Base-by-base conservation (phyloP, 2,113 vertebrate species). In the Phrynosoma blainvillii region DNA sequence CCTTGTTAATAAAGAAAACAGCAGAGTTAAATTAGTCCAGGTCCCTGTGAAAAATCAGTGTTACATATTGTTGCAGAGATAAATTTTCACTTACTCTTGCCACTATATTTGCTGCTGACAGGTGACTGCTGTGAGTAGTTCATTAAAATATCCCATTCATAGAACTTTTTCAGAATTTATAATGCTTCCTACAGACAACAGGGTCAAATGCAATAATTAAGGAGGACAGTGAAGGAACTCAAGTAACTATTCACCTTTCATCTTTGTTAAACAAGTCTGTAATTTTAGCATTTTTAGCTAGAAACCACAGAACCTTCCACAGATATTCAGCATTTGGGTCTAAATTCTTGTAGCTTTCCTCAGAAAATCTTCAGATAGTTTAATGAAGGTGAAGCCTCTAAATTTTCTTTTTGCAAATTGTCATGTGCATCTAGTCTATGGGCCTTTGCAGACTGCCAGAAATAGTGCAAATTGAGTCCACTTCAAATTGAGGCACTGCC, bases 111-210 rank as follows among this genome's bases (percentile, higher is more conserved):
- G 89, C 90, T 92, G 92, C 90, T 95, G 97, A 97, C 95, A 95
- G 95, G 92, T 92, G 92, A 95, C 97, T 90, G 94, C 96, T 97
- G 96, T 94, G 97, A 89, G 73, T 86, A 93, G 94, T 95, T 97
- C 97, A 97, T 97, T 97, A 97, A 97, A 97, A 94, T 93, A 96
- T 96, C 96, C 94, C 92, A 82, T 94, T 94, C 94, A 90, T 87
- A 93, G 94, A 96, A 96, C 94, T 97, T 91, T 93, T 95, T 92
- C 95, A 95, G 96, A 97, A 96, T 97, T 97, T 97, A 97, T 96
- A 95, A 96, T 75, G 76, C 92, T 95, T 97, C 95, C 96, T 95
- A 89, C 90, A 92, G 94, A 95, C 90, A 93, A 90, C 52, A 93
- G 87, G 96, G 95, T 96, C 96, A 95, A 95, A 94, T 95, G 96